Evolutionary conservation across 2,888 invertebrate species (phyloP).

Genomic region (Hermaeophaga mercurialis): DNA sequence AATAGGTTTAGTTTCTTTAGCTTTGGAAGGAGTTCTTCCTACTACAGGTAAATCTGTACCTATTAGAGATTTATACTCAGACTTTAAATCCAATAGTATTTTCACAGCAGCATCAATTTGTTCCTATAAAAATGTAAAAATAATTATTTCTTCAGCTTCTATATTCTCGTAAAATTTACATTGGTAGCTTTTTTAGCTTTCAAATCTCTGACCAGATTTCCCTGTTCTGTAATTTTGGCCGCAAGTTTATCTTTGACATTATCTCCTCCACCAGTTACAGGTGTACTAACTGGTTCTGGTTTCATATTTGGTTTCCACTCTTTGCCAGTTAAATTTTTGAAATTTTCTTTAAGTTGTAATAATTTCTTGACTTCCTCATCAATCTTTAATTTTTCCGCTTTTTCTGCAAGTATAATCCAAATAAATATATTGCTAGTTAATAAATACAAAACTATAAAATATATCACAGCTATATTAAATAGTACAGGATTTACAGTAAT

Average conservation of each 20-base stretch:
- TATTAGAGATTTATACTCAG: constrained; percentile 64
- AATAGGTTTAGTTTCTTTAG: constrained; percentile 43
- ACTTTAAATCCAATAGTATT: constrained; percentile 64
- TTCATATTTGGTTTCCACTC: constrained; percentile 58
- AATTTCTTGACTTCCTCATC: constrained; percentile 64
- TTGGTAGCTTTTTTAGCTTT: constrained; percentile 59
- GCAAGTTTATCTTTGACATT: constrained; percentile 47
- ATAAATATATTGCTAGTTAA: neutral
- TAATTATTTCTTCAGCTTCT: no score
- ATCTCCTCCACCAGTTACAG: constrained; percentile 62
- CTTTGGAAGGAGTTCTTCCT: constrained; percentile 48
- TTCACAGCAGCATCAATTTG: constrained; percentile 59
- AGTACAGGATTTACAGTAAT: no score
- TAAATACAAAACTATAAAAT: no score
- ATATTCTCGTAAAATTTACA: no score
- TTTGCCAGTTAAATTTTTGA: constrained; percentile 63
- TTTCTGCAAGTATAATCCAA: constrained; percentile 14
- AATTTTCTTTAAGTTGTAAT: constrained; percentile 63
- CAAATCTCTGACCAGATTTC: constrained; percentile 64
- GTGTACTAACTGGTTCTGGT: constrained; percentile 9
- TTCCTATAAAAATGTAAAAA: constrained; percentile 47
- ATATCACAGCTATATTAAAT: no score
- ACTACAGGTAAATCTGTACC: constrained; percentile 59
- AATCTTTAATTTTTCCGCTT: constrained; percentile 59
- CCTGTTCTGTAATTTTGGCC: constrained; percentile 63